Evolutionary conservation across 2,888 invertebrate species (phyloP).

Genomic region (Drosophila seclusa): DNA sequence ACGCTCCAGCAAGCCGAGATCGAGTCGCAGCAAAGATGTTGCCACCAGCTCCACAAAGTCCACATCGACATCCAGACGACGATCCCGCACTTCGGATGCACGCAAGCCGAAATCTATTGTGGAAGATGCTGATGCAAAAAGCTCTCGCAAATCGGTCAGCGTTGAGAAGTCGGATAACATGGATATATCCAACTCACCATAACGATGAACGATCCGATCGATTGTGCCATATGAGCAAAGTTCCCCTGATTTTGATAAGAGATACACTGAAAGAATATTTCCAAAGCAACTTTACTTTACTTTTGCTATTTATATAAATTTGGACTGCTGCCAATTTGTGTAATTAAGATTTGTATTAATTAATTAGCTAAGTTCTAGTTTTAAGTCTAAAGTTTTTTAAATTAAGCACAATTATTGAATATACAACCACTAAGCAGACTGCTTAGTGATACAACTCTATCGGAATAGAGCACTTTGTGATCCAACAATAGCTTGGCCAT

Average conservation of each 20-base stretch:
- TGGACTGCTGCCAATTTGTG: conserved; percentile 4
- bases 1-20: conserved; percentile 74
- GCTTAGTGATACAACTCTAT: conserved; percentile 93
- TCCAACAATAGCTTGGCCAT: conserved; percentile 98
- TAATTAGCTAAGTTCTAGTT: conserved; percentile 31
- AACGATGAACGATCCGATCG: conserved; percentile 60
- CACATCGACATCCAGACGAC: conserved; percentile 73
- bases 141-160: conserved; percentile 85
- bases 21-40: conserved; percentile 83
- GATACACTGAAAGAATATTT: conserved; percentile 10
- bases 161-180: conserved; percentile 89
- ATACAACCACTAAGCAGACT: conserved; percentile 12
- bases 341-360: conserved; percentile 27
- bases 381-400: conserved; percentile 42
- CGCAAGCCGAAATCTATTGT: conserved; percentile 83
- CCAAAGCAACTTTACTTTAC: conserved; percentile 8
- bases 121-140: conserved; percentile 81
- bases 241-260: conserved; percentile 21
- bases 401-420: conserved; percentile 36
- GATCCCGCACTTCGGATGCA: conserved; percentile 83
- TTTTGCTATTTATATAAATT: conserved; percentile 30
- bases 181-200: conserved; percentile 93
- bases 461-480: conserved; percentile 98
- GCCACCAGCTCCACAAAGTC: conserved; percentile 51
- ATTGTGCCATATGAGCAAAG: conserved; percentile 1